A percentile compares a stretch with the other conserved stretches of the same genome.
phyloP scores from a whole-genome alignment of 2,888 invertebrate genomes.

The Ellobium chinense region DNA sequence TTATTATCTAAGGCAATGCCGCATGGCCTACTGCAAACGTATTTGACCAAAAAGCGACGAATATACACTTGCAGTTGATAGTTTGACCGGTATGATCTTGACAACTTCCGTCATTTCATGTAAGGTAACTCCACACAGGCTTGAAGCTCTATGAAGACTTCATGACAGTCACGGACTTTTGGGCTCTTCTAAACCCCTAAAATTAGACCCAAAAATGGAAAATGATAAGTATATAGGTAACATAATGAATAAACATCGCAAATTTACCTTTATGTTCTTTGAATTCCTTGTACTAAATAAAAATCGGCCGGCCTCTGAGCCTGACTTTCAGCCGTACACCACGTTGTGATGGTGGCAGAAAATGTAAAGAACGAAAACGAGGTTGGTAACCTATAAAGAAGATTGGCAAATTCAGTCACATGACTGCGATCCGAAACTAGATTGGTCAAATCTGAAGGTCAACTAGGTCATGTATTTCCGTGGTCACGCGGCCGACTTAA shows the following conservation, averaged over 20 bases:
- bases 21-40: too few relatives aligned
- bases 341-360: conserved; percentile 44
- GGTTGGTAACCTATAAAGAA: conserved; percentile 19
- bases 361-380: conserved; percentile 38
- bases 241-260: not conserved
- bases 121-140: too few relatives aligned
- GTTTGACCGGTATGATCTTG: conserved; percentile 48
- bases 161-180: too few relatives aligned
- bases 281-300: not conserved
- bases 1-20: too few relatives aligned
- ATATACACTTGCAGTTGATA: too few relatives aligned
- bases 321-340: conserved; percentile 24
- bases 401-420: conserved; percentile 12
- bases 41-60: too few relatives aligned
- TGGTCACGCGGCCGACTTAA: conserved; percentile 24
- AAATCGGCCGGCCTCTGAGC: conserved; percentile 27
- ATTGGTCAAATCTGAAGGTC: conserved; percentile 24
- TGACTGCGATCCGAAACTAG: not conserved
- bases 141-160: too few relatives aligned
- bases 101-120: conserved; percentile 34
- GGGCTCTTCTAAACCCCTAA: too few relatives aligned
- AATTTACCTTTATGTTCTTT: conserved; percentile 18
- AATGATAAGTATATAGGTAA: too few relatives aligned
- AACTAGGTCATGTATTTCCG: not conserved
- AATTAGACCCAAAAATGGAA: too few relatives aligned